Evolutionary conservation across 2,888 invertebrate genomes (phyloP).

Genomic region (Agrotis puta): DNA sequence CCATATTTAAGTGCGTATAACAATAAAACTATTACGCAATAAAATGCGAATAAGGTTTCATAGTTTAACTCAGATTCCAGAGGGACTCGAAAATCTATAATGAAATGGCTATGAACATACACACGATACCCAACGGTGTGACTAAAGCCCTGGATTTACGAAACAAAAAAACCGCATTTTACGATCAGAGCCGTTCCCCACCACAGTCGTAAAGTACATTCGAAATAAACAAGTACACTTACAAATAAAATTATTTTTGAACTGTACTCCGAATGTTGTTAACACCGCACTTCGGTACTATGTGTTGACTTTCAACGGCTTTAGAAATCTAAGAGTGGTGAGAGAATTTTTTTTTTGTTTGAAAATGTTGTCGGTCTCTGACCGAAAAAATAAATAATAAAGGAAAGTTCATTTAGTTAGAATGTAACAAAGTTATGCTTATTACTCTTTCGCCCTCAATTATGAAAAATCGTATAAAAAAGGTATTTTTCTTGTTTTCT

Average conservation of each 20-base stretch:
- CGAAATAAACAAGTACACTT: slow-evolving; percentile 62
- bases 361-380: slow-evolving; percentile 19
- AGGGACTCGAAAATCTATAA: not conserved
- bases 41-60: not conserved
- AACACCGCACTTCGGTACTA: slow-evolving; percentile 31
- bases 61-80: not conserved
- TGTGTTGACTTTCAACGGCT: slow-evolving; percentile 30
- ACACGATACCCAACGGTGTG: slow-evolving; percentile 64
- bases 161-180: slow-evolving; percentile 70
- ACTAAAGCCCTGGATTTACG: slow-evolving; percentile 53
- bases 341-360: not conserved
- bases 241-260: slow-evolving; percentile 63
- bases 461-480: too few relatives aligned
- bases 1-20: not conserved
- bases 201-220: slow-evolving; percentile 70
- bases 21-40: not conserved
- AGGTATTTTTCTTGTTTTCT: too few relatives aligned
- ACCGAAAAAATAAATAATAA: not conserved
- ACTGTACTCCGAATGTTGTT: slow-evolving; percentile 51
- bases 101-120: not conserved
- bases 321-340: slow-evolving; percentile 8
- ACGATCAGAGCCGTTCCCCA: slow-evolving; percentile 64
- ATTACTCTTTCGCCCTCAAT: too few relatives aligned
- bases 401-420: too few relatives aligned
- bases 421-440: too few relatives aligned